Base-by-base conservation (phyloP, 2,797 vertebrate genomes). In the Momotus momota region DNA sequence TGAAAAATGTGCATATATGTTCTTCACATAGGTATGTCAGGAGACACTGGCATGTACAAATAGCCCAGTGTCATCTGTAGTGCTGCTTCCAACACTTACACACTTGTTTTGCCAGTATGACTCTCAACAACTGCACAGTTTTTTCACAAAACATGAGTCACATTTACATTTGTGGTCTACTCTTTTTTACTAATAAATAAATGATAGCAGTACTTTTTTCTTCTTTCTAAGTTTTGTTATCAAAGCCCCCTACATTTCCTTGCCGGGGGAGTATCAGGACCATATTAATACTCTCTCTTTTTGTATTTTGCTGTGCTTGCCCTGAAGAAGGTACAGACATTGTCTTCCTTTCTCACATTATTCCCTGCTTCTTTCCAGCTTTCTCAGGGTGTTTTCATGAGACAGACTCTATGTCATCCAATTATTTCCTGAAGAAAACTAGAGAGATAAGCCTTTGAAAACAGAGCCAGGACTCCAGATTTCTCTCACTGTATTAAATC, bases 391-490 rank as follows among this genome's bases (percentile, higher is more conserved):
- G 43, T 93, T 96, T 93, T 94, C 61, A 61, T 64, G 85, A 95
- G 80, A 51, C 85, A 91, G 85, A 86, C 91, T 96, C 31, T 87
- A 88, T 93, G 95, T 96, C 95, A 92, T 95, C 67, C 93, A 94
- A 86, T 95, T 93, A 96, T 92, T 92, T 97, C 90, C 84, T 94
- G 93, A 92, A 85, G 74, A 95, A 95, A 93, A 85, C 78, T 71
- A 74, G 66, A 74, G 61, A 95, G 91, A 95, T 95, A 93, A 94
- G 81, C 23, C 78, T 94, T 95, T 90, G 81, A 94, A 95, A 95
- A 71, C 45, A 0, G 40, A 96, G 93, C 78, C 96, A 94, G 86
- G 64, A 72, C 71, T 90, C 54, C 61, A 82, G 57, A 87, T 90
- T 95, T 92, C 83, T 93, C 78, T 92, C 74, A 69, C 78, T 91